Evolutionary conservation across 2,888 invertebrate species (phyloP).

Genomic region (Drosophila glabriapex): DNA sequence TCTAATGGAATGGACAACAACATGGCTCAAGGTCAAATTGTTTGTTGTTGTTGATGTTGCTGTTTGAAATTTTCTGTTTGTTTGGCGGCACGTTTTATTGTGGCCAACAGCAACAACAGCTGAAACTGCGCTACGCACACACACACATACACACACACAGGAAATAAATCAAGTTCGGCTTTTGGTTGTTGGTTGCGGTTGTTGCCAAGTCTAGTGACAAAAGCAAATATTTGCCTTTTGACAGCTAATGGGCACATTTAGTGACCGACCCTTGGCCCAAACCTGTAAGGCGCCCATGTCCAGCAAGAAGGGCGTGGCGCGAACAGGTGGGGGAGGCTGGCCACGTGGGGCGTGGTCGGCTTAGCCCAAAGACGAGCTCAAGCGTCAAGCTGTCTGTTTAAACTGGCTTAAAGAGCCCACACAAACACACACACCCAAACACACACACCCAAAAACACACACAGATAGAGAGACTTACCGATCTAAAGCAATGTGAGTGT

Average conservation of each 20-base stretch:
- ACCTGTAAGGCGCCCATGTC: conserved; percentile 11
- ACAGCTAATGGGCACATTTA: conserved; percentile 74
- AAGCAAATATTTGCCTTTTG: conserved; percentile 74
- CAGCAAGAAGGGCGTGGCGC: background rate
- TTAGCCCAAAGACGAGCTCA: conserved; percentile 17
- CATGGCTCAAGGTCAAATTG: conserved; percentile 57
- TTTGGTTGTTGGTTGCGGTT: conserved; percentile 35
- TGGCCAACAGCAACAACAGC: conserved; percentile 36
- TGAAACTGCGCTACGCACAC: conserved; percentile 6
- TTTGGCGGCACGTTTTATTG: conserved; percentile 73
- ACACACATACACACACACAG: conserved; percentile 43
- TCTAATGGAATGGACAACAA: conserved; percentile 49
- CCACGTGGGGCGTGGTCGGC: conserved; percentile 18
- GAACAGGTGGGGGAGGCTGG: background rate
- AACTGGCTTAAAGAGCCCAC: conserved; percentile 22
- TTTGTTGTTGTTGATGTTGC: conserved; percentile 30
- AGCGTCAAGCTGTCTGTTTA: conserved; percentile 77
- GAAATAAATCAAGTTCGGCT: conserved; percentile 76
- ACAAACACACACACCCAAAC: conserved; percentile 4
- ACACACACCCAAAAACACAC: background rate
- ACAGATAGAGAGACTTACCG: conserved; percentile 30
- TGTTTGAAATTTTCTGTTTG: conserved; percentile 37
- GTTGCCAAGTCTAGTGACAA: conserved; percentile 49
- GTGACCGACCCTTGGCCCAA: conserved; percentile 48
- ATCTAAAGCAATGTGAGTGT: conserved; percentile 16